Evolutionary conservation across 2,113 vertebrate species (phyloP), one percentile per base, ranked within the genome.

Genomic region (Tauraco erythrolophus): DNA sequence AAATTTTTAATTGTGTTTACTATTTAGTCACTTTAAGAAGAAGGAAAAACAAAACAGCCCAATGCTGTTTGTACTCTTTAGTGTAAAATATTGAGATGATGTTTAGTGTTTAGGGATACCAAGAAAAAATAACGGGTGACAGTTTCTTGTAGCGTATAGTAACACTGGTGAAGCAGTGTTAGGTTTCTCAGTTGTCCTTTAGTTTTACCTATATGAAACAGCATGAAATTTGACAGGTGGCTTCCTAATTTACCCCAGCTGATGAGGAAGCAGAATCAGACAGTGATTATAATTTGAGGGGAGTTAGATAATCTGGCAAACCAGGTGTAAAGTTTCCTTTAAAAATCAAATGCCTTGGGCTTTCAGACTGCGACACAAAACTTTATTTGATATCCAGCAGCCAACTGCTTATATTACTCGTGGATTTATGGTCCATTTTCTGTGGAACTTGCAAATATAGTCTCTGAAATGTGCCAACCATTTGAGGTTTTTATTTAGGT

Each of bases 1-100:
- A 96, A 94, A 96, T 97, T 96, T 97, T 97, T 95, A 95, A 97
- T 96, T 96, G 83, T 97, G 84, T 97, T 97, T 97, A 96, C 80
- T 84, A 19, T 94, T 89, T 83, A 89, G 65, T 82, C 58, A 66
- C 66, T 96, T 88, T 37, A 88, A 87, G 72, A 81, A 77, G 74
- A 74, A 65, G 61, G 81, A 64, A 91, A 97, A 93, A 82, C 46
- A 89, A 89, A 93, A 62, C 93, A 93, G 69, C 74, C n/a, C 39
- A 57, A 43, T 82, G 69, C 61, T 91, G 84, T 94, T 79, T 92
- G 91, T 94, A 62, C 50, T 79, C 72, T 72, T 91, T 11, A 72
- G 61, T 1, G 46, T 83, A 74, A 92, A 88, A 96, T 76, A 66
- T 14, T 83, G 81, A 75, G 61, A 65, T 0, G 3, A 14, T 94